Conservation (phyloP, 2,888 invertebrate genomes). For the Boloria selene region DNA sequence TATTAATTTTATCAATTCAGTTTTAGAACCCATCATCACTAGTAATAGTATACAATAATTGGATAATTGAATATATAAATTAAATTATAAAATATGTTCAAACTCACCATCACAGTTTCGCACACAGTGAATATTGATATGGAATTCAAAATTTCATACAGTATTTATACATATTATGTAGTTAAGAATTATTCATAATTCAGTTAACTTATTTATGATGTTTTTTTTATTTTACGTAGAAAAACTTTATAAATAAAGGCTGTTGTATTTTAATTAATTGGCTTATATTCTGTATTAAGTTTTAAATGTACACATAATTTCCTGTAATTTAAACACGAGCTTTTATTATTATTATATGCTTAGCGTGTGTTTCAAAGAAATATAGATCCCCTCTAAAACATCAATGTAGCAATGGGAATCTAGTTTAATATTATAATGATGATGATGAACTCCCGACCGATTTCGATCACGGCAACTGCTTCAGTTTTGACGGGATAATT, state of each 20-base stretch:
- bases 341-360: too few relatives aligned
- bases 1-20: background rate
- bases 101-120: slow-evolving; percentile 14
- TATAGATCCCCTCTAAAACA: too few relatives aligned
- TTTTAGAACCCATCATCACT: background rate
- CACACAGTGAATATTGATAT: slow-evolving; percentile 1
- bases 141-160: background rate
- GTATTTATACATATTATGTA: slow-evolving; percentile 3
- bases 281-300: background rate
- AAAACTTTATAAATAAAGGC: background rate
- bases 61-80: too few relatives aligned
- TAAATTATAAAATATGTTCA: too few relatives aligned
- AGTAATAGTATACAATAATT: background rate
- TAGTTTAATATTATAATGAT: too few relatives aligned
- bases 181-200: background rate
- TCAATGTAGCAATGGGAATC: too few relatives aligned
- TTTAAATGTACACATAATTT: too few relatives aligned
- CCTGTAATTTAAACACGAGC: too few relatives aligned
- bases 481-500: too few relatives aligned
- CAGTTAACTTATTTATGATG: slow-evolving; percentile 2
- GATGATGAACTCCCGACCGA: too few relatives aligned
- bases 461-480: too few relatives aligned
- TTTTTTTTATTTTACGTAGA: slow-evolving; percentile 8
- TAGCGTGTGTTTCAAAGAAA: too few relatives aligned
- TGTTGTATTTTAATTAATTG: background rate